A percentile compares a stretch with the other conserved stretches of the same genome.
Conservation (phyloP, 2,888 invertebrate species). For the Coelopa pilipes region DNA sequence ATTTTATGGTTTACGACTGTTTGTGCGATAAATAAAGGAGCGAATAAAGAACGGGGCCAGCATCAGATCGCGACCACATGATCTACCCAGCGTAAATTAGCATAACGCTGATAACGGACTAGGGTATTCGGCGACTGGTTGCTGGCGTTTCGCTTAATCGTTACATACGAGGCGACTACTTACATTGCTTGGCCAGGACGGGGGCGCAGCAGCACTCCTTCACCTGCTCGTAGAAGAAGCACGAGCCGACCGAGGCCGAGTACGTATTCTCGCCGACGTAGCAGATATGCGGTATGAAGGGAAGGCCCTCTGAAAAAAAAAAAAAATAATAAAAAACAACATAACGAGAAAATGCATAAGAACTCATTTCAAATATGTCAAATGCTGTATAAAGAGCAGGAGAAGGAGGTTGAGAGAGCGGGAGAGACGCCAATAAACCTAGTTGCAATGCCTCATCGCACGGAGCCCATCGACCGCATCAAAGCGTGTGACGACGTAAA, state of each 20-base stretch:
- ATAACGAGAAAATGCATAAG: neutral
- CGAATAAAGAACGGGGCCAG: neutral
- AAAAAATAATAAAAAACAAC: constrained; percentile 7
- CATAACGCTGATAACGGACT: constrained; percentile 17
- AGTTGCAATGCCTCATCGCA: neutral
- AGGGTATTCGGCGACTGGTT: constrained; percentile 18
- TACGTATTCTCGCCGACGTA: constrained; percentile 63
- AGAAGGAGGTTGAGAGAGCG: neutral
- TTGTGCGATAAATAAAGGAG: constrained; percentile 12
- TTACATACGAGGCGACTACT: constrained; percentile 43
- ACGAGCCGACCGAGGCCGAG: constrained; percentile 61
- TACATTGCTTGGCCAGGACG: constrained; percentile 62
- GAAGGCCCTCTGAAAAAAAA: constrained; percentile 62
- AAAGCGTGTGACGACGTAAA: too few species aligned
- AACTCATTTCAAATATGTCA: neutral
- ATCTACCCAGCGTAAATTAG: neutral
- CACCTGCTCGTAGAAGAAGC: constrained; percentile 61
- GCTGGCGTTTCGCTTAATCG: neutral
- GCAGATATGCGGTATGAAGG: constrained; percentile 65
- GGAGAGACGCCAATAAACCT: neutral
- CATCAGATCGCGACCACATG: neutral
- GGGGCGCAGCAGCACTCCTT: constrained; percentile 65
- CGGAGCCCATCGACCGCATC: too few species aligned
- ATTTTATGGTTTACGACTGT: constrained; percentile 32
- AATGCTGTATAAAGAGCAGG: too few species aligned